phyloP scores from a whole-genome alignment of 2,113 vertebrate genomes.

The Heteronetta atricapilla region DNA sequence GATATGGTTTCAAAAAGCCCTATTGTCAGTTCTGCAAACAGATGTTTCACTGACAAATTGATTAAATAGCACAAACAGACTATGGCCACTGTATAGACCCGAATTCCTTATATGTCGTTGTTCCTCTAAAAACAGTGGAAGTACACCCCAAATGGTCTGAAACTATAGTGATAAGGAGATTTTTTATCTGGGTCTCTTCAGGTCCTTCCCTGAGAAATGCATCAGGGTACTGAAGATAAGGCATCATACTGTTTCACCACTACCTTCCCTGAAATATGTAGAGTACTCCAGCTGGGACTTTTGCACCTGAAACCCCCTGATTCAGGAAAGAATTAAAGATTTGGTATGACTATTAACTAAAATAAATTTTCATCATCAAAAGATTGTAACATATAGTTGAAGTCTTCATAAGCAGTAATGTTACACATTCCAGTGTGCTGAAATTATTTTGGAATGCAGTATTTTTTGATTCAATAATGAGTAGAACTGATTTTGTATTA shows the following conservation, averaged over 20 bases:
- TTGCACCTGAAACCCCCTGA: background rate
- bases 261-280: background rate
- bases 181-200: background rate
- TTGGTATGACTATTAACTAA: background rate
- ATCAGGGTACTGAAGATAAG: background rate
- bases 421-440: background rate
- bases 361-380: background rate
- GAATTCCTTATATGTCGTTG: background rate
- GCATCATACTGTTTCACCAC: background rate
- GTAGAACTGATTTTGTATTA: background rate
- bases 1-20: background rate
- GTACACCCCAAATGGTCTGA: background rate
- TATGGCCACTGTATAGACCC: background rate
- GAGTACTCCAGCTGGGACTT: background rate
- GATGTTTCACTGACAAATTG: background rate
- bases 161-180: background rate
- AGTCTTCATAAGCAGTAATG: background rate
- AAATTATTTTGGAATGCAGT: background rate
- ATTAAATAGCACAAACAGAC: background rate
- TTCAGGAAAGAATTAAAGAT: background rate
- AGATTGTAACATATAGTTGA: background rate
- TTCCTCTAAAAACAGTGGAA: background rate
- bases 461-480: background rate
- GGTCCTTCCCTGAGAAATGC: background rate
- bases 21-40: background rate